Evolutionary conservation across 2,113 vertebrate genomes (phyloP), one percentile per base, ranked within the genome.

Genomic region (Edolisoma coerulescens): DNA sequence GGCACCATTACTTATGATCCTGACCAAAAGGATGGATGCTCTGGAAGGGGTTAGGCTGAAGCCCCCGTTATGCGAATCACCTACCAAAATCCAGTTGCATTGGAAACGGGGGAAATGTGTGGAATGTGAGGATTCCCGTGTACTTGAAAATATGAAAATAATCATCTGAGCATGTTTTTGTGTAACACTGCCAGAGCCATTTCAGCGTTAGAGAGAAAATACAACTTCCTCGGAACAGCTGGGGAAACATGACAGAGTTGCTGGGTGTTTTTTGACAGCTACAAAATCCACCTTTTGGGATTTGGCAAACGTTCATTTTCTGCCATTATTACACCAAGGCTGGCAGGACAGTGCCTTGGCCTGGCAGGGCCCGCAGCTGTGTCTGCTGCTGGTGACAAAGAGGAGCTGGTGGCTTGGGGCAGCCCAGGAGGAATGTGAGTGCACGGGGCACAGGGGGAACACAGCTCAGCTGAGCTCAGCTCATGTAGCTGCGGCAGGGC

Each of bases 41-140:
- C n/a, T 91, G 82, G 87, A 21, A 95, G 88, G 85, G 89, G 82
- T 97, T 96, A 97, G 96, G 86, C 92, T 95, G 95, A 88, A 97
- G 84, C 47, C 54, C 80, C 93, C 82, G 94, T 86, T 88, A 21
- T 1, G 81, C 59, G 67, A 89, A 90, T 65, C 74, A 92, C 32
- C 60, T 41, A 67, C 56, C 24, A 69, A 93, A 91, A 93, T 75
- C 59, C 70, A 77, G 60, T 68, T 59, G 23, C 4, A 1, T 5
- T 44, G 17, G 42, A 90, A 89, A 74, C 6, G 44, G 21, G 17
- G 33, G 84, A 96, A 96, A 91, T 86, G 65, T 95, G 92, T 60
- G 73, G 68, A 95, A 74, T 42, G 83, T 45, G 80, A 81, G 61
- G 96, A 94, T 89, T 94, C 84, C 44, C 49, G 19, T 60, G 21